Percentiles rank a stretch among this genome's conserved stretches.
Conservation (phyloP, 1,140 invertebrate species). For the Phymastichus coffea region DNA sequence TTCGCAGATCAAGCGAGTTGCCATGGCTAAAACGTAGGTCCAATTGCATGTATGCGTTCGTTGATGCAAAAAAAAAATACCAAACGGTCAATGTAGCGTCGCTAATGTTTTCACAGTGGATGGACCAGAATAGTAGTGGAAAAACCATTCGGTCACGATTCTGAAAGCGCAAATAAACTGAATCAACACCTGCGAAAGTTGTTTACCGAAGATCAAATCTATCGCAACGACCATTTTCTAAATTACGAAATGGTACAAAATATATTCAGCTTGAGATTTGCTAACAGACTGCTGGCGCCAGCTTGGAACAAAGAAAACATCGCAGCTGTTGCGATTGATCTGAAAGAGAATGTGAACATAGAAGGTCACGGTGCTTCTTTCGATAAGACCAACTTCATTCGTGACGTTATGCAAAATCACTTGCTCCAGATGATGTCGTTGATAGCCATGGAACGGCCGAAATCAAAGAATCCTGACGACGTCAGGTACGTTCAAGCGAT, state of each 20-base stretch:
- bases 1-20: slow-evolving; percentile 79
- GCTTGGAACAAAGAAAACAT: slow-evolving; percentile 95
- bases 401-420: slow-evolving; percentile 99
- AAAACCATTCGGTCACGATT: slow-evolving; percentile 97
- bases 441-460: slow-evolving; percentile 99
- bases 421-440: slow-evolving; percentile 94
- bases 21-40: slow-evolving; percentile 80
- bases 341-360: slow-evolving; percentile 98
- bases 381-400: slow-evolving; percentile 96
- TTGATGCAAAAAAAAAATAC: too few species aligned
- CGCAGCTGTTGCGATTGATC: slow-evolving; percentile 91
- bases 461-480: too few species aligned
- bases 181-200: slow-evolving; percentile 84
- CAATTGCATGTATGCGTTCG: too few species aligned
- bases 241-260: slow-evolving; percentile 99
- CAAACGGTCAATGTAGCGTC: too few species aligned
- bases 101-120: too few species aligned
- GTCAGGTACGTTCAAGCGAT: too few species aligned
- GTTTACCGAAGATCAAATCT: slow-evolving; percentile 95
- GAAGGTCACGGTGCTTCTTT: slow-evolving; percentile 98
- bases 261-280: slow-evolving; percentile 93
- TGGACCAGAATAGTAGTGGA: slow-evolving; percentile 97
- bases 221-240: slow-evolving; percentile 98
- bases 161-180: slow-evolving; percentile 77
- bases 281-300: slow-evolving; percentile 83